Evolutionary conservation across 2,888 invertebrate genomes (phyloP).

Genomic region (Dasypogon diadema): DNA sequence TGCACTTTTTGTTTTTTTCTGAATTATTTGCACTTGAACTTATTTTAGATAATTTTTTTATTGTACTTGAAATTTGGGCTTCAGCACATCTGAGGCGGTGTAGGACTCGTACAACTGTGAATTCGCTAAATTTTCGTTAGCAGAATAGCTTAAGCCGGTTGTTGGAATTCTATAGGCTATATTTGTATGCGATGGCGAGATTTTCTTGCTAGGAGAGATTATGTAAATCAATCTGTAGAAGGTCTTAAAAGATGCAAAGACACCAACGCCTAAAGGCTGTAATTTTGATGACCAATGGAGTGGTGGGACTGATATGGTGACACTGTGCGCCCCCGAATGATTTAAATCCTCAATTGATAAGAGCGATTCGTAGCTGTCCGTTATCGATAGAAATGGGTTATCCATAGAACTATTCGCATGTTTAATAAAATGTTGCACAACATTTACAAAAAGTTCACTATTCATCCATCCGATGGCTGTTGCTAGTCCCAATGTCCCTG

Average conservation of each 20-base stretch:
- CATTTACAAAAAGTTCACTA: constrained; percentile 61
- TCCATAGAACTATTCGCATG: constrained; percentile 58
- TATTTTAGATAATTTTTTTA: no score
- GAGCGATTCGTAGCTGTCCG: constrained; percentile 63
- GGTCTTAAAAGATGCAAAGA: not conserved
- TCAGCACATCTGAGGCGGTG: no score
- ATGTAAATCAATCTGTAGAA: no score
- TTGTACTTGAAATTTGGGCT: no score
- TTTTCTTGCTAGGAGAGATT: no score
- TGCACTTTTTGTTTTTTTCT: no score
- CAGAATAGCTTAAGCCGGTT: no score
- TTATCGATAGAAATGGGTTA: constrained; percentile 61
- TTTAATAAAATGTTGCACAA: constrained; percentile 63
- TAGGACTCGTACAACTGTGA: no score
- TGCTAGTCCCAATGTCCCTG: constrained; percentile 64
- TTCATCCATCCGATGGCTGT: constrained; percentile 64
- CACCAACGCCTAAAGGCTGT: not conserved
- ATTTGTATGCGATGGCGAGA: no score
- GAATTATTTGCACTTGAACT: no score
- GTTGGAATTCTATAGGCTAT: no score
- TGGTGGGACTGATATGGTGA: not conserved
- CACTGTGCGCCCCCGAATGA: not conserved
- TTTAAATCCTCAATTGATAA: not conserved
- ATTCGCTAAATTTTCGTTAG: no score
- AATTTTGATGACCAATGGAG: not conserved